Conservation (phyloP, 2,797 vertebrate genomes). For the Balearica regulorum region DNA sequence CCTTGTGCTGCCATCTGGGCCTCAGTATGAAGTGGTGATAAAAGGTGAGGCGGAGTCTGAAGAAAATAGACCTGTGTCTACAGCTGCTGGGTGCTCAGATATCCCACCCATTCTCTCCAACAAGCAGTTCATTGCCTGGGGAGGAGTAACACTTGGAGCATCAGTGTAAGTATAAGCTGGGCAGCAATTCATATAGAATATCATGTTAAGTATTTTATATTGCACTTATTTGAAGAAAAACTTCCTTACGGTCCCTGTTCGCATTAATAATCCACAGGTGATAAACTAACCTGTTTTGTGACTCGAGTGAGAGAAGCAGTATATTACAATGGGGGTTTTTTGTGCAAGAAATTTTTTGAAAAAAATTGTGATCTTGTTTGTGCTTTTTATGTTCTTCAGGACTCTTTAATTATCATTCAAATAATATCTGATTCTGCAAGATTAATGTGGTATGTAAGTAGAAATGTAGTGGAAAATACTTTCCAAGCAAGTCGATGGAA, state of each 20-base stretch:
- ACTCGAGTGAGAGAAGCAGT: neutral
- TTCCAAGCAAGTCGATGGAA: neutral
- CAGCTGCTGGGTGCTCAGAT: slow-evolving; percentile 55
- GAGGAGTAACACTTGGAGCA: slow-evolving; percentile 87
- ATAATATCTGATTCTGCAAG: neutral
- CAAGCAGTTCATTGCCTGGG: slow-evolving; percentile 94
- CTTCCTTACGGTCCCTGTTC: neutral
- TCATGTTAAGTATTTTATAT: neutral
- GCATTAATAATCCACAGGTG: neutral
- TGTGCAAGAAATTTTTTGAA: neutral
- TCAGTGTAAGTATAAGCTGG: slow-evolving; percentile 83
- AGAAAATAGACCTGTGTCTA: slow-evolving; percentile 46
- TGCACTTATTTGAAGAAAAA: neutral
- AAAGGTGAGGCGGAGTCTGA: slow-evolving; percentile 77
- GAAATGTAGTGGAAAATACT: neutral
- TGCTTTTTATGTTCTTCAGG: neutral
- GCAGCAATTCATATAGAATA: neutral
- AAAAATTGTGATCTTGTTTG: neutral
- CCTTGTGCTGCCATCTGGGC: slow-evolving; percentile 89
- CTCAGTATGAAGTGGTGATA: slow-evolving; percentile 91
- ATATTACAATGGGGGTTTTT: neutral
- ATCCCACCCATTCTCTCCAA: slow-evolving; percentile 92
- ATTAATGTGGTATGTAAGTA: neutral
- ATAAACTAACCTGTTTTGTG: neutral
- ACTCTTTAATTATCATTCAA: neutral